Evolutionary conservation across 2,888 invertebrate species (phyloP), one percentile per base, ranked within the genome.

Genomic region (Rhogogaster chlorosoma): DNA sequence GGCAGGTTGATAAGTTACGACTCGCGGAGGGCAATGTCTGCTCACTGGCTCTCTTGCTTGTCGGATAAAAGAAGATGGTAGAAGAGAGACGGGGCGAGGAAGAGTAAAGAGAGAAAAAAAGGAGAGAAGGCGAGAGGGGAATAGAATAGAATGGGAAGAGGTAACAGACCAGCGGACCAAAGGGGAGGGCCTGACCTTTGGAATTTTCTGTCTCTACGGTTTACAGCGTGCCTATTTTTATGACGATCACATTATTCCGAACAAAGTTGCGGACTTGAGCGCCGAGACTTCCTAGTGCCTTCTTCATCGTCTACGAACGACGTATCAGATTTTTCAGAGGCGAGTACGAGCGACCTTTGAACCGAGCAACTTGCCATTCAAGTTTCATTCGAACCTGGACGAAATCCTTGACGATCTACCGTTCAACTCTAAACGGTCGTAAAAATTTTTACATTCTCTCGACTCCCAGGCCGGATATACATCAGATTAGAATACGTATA

Each of bases 141-240:
- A 38, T 36, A 80, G 57, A 49, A 45, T 42, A 80, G 80, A 80
- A 36, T 38, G 80, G 38, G 22, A 32, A 64, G 84, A 80, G 84
- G 84, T 29, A 84, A 84, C 45, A 67, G 83, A 70, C 53, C 83
- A 83, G 15, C 70, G 67, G 83, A 70, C 70, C 83, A 83, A 49
- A 67, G 83, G 88, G 89, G 87, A 88, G 89, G 87, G 87, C 86
- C 87, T 89, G 91, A 91, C 91, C 91, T 91, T 91, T 91, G 89
- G 88, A 91, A 90, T 91, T 91, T 91, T 90, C 89, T 87, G 83
- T 83, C 49, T 83, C 70, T 83, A 83, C 71, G 83, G 80, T 80
- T 80, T 80, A 80, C 80, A 80, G 80, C 80, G 61, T 80, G 57
- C 57, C 80, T 80, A 80, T 80, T 80, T 80, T 80, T 80, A 80